Percentiles rank a stretch among this genome's conserved stretches.
These are phyloP conservation scores for Ostrea denselamellosa DNA, from an alignment of 1,140 invertebrate species.

Conservation along the genomic window DNA sequence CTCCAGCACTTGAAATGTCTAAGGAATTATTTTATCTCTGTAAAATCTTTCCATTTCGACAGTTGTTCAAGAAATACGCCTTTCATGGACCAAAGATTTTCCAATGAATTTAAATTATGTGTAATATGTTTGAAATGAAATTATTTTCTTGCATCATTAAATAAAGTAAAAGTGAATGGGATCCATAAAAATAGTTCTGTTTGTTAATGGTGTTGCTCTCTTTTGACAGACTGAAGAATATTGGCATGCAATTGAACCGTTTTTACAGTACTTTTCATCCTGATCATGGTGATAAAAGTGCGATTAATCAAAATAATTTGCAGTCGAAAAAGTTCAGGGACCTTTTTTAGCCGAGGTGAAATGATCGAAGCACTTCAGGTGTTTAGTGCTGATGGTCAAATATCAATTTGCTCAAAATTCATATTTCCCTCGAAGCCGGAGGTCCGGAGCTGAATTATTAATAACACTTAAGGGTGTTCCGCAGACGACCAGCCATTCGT, in stretches of 20 bases:
- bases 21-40: slow-evolving; percentile 14
- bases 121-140: slow-evolving; percentile 38
- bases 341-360: slow-evolving; percentile 26
- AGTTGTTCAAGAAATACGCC: slow-evolving; percentile 23
- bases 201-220: slow-evolving; percentile 31
- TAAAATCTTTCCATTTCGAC: slow-evolving; percentile 29
- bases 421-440: slow-evolving; percentile 9
- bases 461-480: slow-evolving; percentile 22
- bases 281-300: slow-evolving; percentile 9
- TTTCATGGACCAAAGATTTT: slow-evolving; percentile 22
- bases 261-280: slow-evolving; percentile 28
- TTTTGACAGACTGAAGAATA: slow-evolving; percentile 24
- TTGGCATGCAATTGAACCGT: slow-evolving; percentile 19
- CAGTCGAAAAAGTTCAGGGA: slow-evolving; percentile 26
- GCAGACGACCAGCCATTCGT: slow-evolving; percentile 27
- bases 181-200: slow-evolving; percentile 27
- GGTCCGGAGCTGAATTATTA: slow-evolving; percentile 2
- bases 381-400: slow-evolving; percentile 20
- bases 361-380: slow-evolving; percentile 34
- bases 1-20: slow-evolving; percentile 10
- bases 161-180: slow-evolving; percentile 36
- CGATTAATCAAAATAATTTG: slow-evolving; percentile 36
- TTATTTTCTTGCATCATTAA: slow-evolving; percentile 38
- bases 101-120: slow-evolving; percentile 39
- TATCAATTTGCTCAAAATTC: slow-evolving; percentile 31